Evolutionary conservation across 2,888 invertebrate species (phyloP), one percentile per base, ranked within the genome.

Genomic region (Agonopterix subpropinquella): DNA sequence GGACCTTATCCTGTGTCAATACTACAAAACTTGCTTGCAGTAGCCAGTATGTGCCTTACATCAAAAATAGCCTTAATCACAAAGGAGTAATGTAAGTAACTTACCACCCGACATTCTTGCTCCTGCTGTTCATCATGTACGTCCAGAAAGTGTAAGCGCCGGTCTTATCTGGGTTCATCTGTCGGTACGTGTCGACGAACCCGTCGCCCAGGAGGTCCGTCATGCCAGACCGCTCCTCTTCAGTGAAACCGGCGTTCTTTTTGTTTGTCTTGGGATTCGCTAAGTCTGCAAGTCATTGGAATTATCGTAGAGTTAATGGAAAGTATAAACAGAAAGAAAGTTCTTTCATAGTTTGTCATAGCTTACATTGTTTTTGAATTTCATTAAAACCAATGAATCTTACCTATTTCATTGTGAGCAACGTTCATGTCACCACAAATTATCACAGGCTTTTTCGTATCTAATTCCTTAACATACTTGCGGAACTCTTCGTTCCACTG

Each of bases 361-460:
- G 13, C 13, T 13, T 13, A 7, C 5, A 7, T 28, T 5, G 28
- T 28, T 28, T 5, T 0, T 28, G 28, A 28, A 5, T 28, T 28
- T 28, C n/a, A 10, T n/a, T n/a, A 39, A 39, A 39, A 9, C 1
- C 10, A 9, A 39, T 39, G 39, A 18, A 13, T 61, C 77, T 61
- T 77, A 95, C 95, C 96, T 71, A 98, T 98, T 89, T 97, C 97
- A 57, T 92, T 85, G 78, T 99, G 99, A 13, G 99, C 95, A 8
- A 99, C 99, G 82, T 99, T 99, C 92, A 99, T 93, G 79, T 99
- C 99, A 0, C 99, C 99, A 70, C 96, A 96, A 64, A 98, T 91
- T 51, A 99, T 94, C 8, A 99, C 96, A 8, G 98, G 97, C 73
- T 99, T 99, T 62, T 93, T 92, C 53, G 90, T 87, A 80, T 99